Base-by-base conservation (phyloP, 2,888 invertebrate genomes). In the Syritta pipiens region DNA sequence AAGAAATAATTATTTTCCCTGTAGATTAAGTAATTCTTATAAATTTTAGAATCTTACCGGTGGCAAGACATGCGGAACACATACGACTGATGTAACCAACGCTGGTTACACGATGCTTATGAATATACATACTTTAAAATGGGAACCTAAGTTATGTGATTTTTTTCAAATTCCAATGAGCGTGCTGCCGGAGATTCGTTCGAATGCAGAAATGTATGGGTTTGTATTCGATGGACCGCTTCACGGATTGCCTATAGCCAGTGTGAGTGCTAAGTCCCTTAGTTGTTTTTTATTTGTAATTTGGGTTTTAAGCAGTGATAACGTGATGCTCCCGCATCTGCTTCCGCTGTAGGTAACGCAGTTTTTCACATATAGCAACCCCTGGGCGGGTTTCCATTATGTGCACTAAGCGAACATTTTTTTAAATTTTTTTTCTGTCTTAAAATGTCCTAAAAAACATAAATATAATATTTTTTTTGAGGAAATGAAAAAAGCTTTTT, bases 71-170 rank as follows among this genome's bases (percentile, higher is more conserved):
- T 90, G 90, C 48, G 94, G 93, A 0, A 89, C 94, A 4, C 97
- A 98, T 87, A 90, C 95, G 0, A 99, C 99, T 0, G 99, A 99
- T 89, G 97, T 98, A 0, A 97, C 98, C 26, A 99, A 99, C 89
- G 99, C 99, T 7, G 97, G 97, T 24, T 92, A 98, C 81, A 99
- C 98, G 2, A 95, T 97, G 91, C 91, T 99, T 0, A 97, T 99
- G 97, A 97, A 98, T 86, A 91, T 98, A 55, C 92, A 93, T 82
- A 94, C 93, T n/a, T 89, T 96, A 24, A 90, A 95, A 84, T 98
- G 98, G 98, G 97, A 98, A 88, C 90, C 92, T n/a, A 91, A 93
- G 77, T 89, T 99, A 24, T 93, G 97, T 86, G 91, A 94, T 59
- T 97, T 97, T 87, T 99, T 98, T 88, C 93, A 94, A 82, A 93